Evolutionary conservation across 2,797 vertebrate genomes (phyloP).

Genomic region (Chelonia mydas): DNA sequence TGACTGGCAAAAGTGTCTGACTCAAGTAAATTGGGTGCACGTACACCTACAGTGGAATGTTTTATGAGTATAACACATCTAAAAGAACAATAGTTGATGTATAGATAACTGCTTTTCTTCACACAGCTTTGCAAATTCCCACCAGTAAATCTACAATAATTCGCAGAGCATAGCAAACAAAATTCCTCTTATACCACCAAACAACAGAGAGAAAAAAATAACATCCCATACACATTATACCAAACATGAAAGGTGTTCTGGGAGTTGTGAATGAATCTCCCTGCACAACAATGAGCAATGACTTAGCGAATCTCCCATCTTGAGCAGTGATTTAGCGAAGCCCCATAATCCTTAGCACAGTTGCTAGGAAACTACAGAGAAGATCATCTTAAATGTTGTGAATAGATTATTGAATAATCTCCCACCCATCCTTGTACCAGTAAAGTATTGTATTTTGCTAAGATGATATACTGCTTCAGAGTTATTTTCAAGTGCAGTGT

Average conservation of each 20-base stretch:
- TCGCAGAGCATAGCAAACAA: neutral
- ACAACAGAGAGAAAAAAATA: neutral
- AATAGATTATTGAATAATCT: neutral
- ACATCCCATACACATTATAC: neutral
- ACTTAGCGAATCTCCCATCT: neutral
- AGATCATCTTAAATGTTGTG: neutral
- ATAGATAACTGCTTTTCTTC: neutral
- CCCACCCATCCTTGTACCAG: neutral
- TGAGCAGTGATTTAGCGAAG: neutral
- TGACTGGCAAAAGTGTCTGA: too few relatives aligned
- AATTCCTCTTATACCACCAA: neutral
- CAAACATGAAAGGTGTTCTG: neutral
- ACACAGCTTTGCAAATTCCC: neutral
- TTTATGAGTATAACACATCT: too few relatives aligned
- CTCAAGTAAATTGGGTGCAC: too few relatives aligned
- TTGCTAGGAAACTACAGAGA: conserved; percentile 31
- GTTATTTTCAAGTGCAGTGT: conserved; percentile 30
- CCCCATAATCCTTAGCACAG: neutral
- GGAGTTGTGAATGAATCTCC: neutral
- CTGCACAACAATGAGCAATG: neutral
- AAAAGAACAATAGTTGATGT: too few relatives aligned
- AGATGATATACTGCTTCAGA: neutral
- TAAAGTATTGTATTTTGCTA: conserved; percentile 7
- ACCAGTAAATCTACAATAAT: neutral
- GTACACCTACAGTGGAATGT: too few relatives aligned